phyloP scores from a whole-genome alignment of 2,113 vertebrate genomes.

The Pteropus alecto region DNA sequence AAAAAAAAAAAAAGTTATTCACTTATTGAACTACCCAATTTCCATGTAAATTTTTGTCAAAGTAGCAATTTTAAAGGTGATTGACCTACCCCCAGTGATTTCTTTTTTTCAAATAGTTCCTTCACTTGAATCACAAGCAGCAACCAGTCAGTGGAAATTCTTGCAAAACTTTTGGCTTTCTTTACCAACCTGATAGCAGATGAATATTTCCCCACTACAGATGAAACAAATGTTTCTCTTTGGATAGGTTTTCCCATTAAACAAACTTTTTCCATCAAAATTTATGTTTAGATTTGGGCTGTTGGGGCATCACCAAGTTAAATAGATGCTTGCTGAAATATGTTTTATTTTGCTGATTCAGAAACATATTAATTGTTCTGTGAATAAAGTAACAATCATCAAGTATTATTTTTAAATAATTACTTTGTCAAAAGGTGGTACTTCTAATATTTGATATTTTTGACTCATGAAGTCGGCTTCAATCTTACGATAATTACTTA shows the following conservation, averaged over 20 bases:
- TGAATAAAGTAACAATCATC: slow-evolving; percentile 52
- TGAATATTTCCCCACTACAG: slow-evolving; percentile 40
- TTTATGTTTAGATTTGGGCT: slow-evolving; percentile 61
- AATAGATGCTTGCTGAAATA: slow-evolving; percentile 63
- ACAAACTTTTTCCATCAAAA: slow-evolving; percentile 62
- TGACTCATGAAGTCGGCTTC: slow-evolving; percentile 17
- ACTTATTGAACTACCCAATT: not conserved
- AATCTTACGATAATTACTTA: slow-evolving; percentile 40
- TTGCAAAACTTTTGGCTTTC: slow-evolving; percentile 60
- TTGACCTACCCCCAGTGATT: not conserved
- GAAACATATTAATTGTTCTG: slow-evolving; percentile 55
- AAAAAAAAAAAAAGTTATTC: slow-evolving; percentile 44
- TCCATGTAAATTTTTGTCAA: slow-evolving; percentile 17
- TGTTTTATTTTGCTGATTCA: slow-evolving; percentile 63
- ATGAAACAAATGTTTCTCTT: slow-evolving; percentile 70
- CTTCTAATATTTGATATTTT: slow-evolving; percentile 55
- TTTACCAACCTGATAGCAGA: slow-evolving; percentile 40
- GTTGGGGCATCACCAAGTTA: slow-evolving; percentile 55
- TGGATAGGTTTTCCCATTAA: slow-evolving; percentile 65
- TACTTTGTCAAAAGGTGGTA: slow-evolving; percentile 53
- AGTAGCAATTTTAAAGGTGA: slow-evolving; percentile 49
- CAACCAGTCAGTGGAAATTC: slow-evolving; percentile 56
- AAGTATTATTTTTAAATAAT: slow-evolving; percentile 61
- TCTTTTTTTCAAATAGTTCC: slow-evolving; percentile 15
- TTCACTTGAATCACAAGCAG: slow-evolving; percentile 13